Evolutionary conservation across 2,113 vertebrate species (phyloP).

Genomic region (Oryzias javanicus): DNA sequence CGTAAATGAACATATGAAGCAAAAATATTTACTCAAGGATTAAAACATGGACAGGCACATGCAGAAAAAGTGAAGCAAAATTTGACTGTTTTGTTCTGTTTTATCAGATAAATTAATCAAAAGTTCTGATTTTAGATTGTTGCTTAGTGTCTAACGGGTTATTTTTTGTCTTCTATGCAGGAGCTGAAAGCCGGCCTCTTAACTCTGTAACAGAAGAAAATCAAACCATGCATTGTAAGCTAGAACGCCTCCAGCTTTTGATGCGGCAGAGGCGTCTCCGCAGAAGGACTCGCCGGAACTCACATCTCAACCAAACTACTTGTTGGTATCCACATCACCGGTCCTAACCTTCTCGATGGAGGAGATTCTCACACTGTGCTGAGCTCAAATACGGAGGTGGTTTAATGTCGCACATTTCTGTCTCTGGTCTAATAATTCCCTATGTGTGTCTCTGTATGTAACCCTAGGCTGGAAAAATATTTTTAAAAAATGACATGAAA

Average conservation of each 20-base stretch:
- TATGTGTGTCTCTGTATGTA: slow-evolving; percentile 20
- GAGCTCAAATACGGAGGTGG: neutral
- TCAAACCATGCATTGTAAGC: slow-evolving; percentile 85
- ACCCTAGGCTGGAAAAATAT: neutral
- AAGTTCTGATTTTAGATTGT: neutral
- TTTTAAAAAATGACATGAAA: neutral
- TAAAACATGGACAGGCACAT: too few species aligned
- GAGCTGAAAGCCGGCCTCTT: slow-evolving; percentile 69
- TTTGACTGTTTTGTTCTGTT: too few species aligned
- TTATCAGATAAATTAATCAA: neutral
- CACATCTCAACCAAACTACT: slow-evolving; percentile 78
- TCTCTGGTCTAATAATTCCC: slow-evolving; percentile 10
- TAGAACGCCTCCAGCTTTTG: slow-evolving; percentile 87
- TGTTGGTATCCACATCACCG: slow-evolving; percentile 69
- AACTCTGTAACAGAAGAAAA: slow-evolving; percentile 80
- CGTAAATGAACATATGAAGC: too few species aligned
- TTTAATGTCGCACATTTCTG: slow-evolving; percentile 3
- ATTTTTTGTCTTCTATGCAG: neutral
- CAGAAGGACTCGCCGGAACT: slow-evolving; percentile 80
- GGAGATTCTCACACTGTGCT: slow-evolving; percentile 74
- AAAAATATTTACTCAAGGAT: too few species aligned
- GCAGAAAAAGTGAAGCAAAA: too few species aligned
- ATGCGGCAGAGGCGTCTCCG: slow-evolving; percentile 87
- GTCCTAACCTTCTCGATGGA: slow-evolving; percentile 12
- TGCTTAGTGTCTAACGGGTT: neutral